Base-by-base conservation (phyloP, 1,140 invertebrate species). In the Drosophila setifemur region DNA sequence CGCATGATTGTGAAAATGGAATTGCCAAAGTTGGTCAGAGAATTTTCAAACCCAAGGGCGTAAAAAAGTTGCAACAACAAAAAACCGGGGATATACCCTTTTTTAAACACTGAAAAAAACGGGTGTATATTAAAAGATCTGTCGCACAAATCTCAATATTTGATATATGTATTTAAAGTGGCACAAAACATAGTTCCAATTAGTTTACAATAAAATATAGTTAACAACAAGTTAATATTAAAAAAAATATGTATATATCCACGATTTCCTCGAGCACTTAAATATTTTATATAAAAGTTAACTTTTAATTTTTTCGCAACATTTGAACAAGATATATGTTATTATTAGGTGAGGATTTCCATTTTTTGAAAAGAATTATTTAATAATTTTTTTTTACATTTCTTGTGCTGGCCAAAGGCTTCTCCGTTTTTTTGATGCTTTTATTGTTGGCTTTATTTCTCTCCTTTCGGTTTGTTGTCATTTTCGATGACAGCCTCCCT, bases 1-100 rank as follows among this genome's bases (percentile, higher is more conserved):
- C 79, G 79, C 79, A 83, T 83, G 79, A 83, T 83, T 83, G 79
- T 85, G 79, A 79, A 83, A 83, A 83, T 79, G 79, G 74, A 85
- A 83, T 83, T 85, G 79, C 45, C 75, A 83, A 83, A 83, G 79
- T 83, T 83, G 70, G 53, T 26, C 29, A 72, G 53, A 37, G 23
- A 28, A 18, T 26, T 40, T 35, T 33, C 47, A 14, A 14, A n/a
- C n/a, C 44, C 43, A 50, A 76, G 66, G 66, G 73, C 73, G 73
- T 53, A 57, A 49, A 66, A 64, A 49, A 66, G 58, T 66, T 23
- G 33, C 33, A 64, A 49, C n/a, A 25, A 25, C 25, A 37, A 31
- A n/a, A n/a, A n/a, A n/a, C n/a, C n/a, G n/a, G 55, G 28, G 58
- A 58, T 64, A 50, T 54, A 21, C 3, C 29, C 21, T n/a, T 37